Evolutionary conservation across 2,888 invertebrate species (phyloP).

Genomic region (Erebia ligea): DNA sequence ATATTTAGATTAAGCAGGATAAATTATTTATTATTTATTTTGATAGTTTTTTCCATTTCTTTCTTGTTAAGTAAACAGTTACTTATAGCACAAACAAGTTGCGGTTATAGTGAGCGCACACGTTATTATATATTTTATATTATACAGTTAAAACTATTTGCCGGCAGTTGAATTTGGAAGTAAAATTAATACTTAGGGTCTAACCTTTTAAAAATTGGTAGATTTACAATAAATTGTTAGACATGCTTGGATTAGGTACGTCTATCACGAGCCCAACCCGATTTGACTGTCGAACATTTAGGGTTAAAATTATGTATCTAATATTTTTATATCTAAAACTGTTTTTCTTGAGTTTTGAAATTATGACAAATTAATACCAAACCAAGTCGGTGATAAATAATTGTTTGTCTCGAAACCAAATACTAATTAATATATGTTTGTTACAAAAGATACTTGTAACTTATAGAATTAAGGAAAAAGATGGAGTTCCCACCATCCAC

Average conservation of each 20-base stretch:
- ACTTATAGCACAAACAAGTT: conserved; percentile 3
- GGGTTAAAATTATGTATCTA: not conserved
- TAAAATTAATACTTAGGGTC: no score
- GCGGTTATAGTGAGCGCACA: conserved; percentile 6
- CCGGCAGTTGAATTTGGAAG: not conserved
- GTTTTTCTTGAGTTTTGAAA: not conserved
- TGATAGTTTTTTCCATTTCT: not conserved
- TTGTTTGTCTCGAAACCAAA: conserved; percentile 65
- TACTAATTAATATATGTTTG: conserved; percentile 64
- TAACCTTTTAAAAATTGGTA: no score
- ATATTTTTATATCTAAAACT: not conserved
- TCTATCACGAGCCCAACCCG: no score
- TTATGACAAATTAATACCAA: conserved; percentile 14
- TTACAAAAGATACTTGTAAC: conserved; percentile 21
- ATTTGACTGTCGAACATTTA: no score
- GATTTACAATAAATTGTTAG: no score
- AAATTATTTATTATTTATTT: conserved; percentile 33
- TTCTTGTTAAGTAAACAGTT: not conserved
- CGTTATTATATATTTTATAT: conserved; percentile 1
- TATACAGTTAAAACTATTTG: not conserved
- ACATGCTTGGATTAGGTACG: not conserved
- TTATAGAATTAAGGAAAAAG: conserved; percentile 22
- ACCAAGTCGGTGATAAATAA: conserved; percentile 29
- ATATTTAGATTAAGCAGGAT: conserved; percentile 6
- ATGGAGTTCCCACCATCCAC: not conserved